phyloP scores from a whole-genome alignment of 2,888 invertebrate species.

The Acronicta aceris region DNA sequence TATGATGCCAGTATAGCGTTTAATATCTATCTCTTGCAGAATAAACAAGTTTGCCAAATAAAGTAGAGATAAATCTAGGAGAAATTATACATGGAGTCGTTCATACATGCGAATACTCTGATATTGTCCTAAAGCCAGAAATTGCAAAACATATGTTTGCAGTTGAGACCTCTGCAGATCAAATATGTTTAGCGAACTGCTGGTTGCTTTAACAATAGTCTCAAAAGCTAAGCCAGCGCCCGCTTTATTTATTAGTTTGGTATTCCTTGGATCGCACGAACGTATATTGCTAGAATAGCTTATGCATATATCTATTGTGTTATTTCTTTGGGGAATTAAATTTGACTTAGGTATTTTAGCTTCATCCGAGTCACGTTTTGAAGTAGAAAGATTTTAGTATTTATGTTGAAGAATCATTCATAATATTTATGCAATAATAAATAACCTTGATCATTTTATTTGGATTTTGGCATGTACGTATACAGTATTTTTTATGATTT shows the following conservation, averaged over 20 bases:
- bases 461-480: too few species aligned
- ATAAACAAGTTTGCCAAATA: not conserved
- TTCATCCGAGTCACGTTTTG: not conserved
- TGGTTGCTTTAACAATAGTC: constrained; percentile 50
- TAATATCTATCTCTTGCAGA: not conserved
- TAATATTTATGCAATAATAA: too few species aligned
- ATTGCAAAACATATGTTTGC: constrained; percentile 42
- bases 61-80: not conserved
- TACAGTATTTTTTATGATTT: too few species aligned
- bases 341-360: not conserved
- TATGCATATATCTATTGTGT: constrained; percentile 7
- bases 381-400: too few species aligned
- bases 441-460: too few species aligned
- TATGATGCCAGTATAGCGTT: too few species aligned
- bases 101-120: constrained; percentile 11
- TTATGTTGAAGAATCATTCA: too few species aligned
- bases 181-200: constrained; percentile 52
- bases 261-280: constrained; percentile 26
- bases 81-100: not conserved
- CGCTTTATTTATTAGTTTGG: constrained; percentile 46
- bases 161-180: constrained; percentile 47
- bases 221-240: constrained; percentile 32
- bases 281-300: constrained; percentile 22
- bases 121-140: constrained; percentile 34
- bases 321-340: constrained; percentile 16